Evolutionary conservation across 2,888 invertebrate species (phyloP).

Genomic region (Mongoloraphidia duomilia): DNA sequence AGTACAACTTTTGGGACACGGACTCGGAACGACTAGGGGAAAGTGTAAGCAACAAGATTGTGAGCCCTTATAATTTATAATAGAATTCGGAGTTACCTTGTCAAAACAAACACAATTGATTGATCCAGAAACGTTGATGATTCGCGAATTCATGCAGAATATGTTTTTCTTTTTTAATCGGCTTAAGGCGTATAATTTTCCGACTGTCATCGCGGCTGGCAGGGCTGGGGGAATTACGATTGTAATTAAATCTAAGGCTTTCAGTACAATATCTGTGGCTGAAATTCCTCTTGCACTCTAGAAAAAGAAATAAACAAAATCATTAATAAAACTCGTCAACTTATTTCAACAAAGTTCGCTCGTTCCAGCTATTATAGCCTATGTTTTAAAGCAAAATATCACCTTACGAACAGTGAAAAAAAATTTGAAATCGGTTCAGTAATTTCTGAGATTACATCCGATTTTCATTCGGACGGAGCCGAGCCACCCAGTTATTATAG

Average conservation of each 20-base stretch:
- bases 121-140: slow-evolving; percentile 86
- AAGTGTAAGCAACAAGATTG: too few species aligned
- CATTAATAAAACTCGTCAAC: background rate
- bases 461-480: too few species aligned
- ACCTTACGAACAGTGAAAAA: too few species aligned
- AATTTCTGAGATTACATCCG: too few species aligned
- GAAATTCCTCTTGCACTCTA: slow-evolving; percentile 46
- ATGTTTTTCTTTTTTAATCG: slow-evolving; percentile 64
- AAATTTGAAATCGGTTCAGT: too few species aligned
- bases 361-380: background rate
- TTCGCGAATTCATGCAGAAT: slow-evolving; percentile 83
- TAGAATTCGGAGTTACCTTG: slow-evolving; percentile 40
- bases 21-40: too few species aligned
- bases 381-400: too few species aligned
- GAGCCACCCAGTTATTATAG: too few species aligned
- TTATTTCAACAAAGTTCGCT: background rate
- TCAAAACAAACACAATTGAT: slow-evolving; percentile 84
- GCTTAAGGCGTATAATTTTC: slow-evolving; percentile 77
- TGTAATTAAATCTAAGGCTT: slow-evolving; percentile 83
- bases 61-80: too few species aligned
- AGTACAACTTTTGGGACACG: too few species aligned
- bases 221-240: slow-evolving; percentile 92
- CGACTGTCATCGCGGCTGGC: slow-evolving; percentile 94
- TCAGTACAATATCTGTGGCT: slow-evolving; percentile 48
- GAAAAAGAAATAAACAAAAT: slow-evolving; percentile 12